A percentile compares a stretch with the other conserved stretches of the same genome.
phyloP scores from a whole-genome alignment of 1,140 invertebrate genomes.

The Halesus radiatus region DNA sequence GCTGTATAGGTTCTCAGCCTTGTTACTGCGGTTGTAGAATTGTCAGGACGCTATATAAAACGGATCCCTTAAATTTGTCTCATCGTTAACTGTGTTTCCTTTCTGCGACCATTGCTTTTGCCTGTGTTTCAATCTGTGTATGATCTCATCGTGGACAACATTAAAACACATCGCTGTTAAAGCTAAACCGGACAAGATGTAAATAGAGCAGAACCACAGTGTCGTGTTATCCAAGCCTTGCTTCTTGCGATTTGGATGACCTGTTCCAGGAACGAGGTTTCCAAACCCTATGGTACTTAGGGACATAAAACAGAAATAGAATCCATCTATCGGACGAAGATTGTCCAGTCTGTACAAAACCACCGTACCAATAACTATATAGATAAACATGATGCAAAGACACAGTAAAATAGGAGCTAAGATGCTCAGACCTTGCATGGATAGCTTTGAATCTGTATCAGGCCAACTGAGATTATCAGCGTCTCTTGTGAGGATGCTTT shows the following conservation, averaged over 20 bases:
- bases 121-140: slow-evolving; percentile 81
- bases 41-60: slow-evolving; percentile 72
- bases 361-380: slow-evolving; percentile 89
- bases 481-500: slow-evolving; percentile 62
- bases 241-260: slow-evolving; percentile 41
- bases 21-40: slow-evolving; percentile 67
- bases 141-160: slow-evolving; percentile 94
- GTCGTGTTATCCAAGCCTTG: slow-evolving; percentile 65
- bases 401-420: slow-evolving; percentile 85
- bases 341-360: slow-evolving; percentile 88
- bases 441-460: slow-evolving; percentile 79
- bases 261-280: slow-evolving; percentile 85
- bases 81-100: slow-evolving; percentile 68
- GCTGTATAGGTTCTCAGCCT: slow-evolving; percentile 70
- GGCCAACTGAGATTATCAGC: slow-evolving; percentile 70
- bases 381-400: slow-evolving; percentile 85
- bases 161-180: slow-evolving; percentile 98
- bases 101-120: slow-evolving; percentile 70
- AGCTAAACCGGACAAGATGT: slow-evolving; percentile 95
- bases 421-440: slow-evolving; percentile 83
- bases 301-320: slow-evolving; percentile 96
- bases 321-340: slow-evolving; percentile 89
- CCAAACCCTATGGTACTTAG: slow-evolving; percentile 94
- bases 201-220: slow-evolving; percentile 93
- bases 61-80: slow-evolving; percentile 67